Evolutionary conservation across 2,888 invertebrate species (phyloP).

Genomic region (Pristionchus exspectatus): DNA sequence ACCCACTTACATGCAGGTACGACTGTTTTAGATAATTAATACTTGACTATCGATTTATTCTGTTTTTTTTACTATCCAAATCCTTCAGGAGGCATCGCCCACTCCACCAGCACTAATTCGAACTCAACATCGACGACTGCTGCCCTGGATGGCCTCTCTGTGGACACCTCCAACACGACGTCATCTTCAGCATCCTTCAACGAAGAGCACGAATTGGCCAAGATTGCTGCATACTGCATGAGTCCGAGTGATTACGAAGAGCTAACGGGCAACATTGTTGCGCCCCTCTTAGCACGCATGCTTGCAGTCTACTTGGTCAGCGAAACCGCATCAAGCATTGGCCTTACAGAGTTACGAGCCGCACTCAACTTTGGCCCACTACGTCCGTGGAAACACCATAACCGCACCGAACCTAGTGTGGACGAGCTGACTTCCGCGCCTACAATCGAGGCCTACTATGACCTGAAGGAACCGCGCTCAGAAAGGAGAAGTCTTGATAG

Average conservation of each 20-base stretch:
- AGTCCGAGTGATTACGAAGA: conserved; percentile 56
- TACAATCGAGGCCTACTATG: conserved; percentile 59
- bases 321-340: conserved; percentile 29
- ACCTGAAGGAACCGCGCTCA: conserved; percentile 56
- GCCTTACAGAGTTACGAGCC: conserved; percentile 45
- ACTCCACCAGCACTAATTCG: no score
- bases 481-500: conserved; percentile 58
- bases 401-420: conserved; percentile 47
- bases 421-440: conserved; percentile 53
- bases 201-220: conserved; percentile 53
- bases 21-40: neutral
- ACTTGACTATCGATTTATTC: no score
- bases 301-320: neutral
- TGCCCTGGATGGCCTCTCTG: no score
- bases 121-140: no score
- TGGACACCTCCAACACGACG: neutral
- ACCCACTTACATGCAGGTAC: neutral
- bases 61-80: no score
- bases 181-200: neutral
- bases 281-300: neutral
- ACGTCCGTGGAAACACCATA: conserved; percentile 46
- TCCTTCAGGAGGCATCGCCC: no score
- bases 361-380: conserved; percentile 18
- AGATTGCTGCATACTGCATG: conserved; percentile 55
- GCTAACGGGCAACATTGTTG: conserved; percentile 54